These are phyloP conservation scores for Megalurothrips usitatus DNA, from an alignment of 2,888 invertebrate genomes.

Conservation along the genomic window DNA sequence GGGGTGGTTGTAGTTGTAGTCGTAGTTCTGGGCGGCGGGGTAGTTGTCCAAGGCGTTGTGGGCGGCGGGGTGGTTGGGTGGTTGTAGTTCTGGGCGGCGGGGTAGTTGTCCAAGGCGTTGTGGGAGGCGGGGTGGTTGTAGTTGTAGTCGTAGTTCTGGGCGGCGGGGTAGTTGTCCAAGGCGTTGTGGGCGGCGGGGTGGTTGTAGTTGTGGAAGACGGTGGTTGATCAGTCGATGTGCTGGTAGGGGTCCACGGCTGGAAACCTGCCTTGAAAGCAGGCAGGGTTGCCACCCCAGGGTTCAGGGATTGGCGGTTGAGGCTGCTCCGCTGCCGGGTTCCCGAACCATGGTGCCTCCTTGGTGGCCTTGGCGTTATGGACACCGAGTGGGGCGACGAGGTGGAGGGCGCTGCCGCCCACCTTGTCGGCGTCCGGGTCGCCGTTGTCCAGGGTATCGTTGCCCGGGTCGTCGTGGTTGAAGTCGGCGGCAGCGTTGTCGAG, in stretches of 20 bases:
- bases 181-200: neutral
- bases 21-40: neutral
- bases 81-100: neutral
- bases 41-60: neutral
- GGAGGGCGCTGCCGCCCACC: too few relatives aligned
- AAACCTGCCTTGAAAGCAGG: too few relatives aligned
- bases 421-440: slow-evolving; percentile 26
- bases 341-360: neutral
- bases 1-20: neutral
- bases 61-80: neutral
- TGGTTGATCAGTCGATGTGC: slow-evolving; percentile 39
- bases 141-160: neutral
- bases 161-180: neutral
- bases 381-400: too few relatives aligned
- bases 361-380: neutral
- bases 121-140: neutral
- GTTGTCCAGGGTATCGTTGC: neutral
- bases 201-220: slow-evolving; percentile 33
- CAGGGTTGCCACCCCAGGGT: too few relatives aligned
- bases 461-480: neutral
- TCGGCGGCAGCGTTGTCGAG: neutral
- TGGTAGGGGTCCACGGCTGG: slow-evolving; percentile 37
- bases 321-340: neutral
- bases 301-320: neutral
- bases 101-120: neutral